Base-by-base conservation (phyloP, 1,140 invertebrate species). In the Vollenhovia emeryi region DNA sequence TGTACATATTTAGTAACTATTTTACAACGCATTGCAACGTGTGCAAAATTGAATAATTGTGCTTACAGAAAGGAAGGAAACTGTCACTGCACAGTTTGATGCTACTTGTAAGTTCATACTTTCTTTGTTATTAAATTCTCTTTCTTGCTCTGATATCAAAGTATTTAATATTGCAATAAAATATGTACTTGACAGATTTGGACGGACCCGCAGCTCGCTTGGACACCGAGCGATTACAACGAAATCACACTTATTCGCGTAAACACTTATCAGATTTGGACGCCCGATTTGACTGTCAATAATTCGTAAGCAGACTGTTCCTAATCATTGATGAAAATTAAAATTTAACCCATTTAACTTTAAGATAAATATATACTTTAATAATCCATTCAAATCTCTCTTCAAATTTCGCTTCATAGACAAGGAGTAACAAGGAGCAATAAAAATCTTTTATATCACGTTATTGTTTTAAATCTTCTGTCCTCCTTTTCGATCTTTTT, bases 241-340 rank as follows among this genome's bases (percentile, higher is more conserved):
- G 89, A 90, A 0, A 91, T 96, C 6, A 88, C 82, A 13, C 78
- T 79, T 55, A 90, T 95, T 64, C 92, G 94, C 75, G 84, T 95
- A 13, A 92, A 92, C 33, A 93, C 90, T 52, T 82, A 86, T 27
- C 92, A 95, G 21, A 92, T 96, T 75, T 96, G 95, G 95, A 78
- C 92, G 9, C 95, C 95, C 5, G 94, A 95, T 90, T 76, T 96
- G 27, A 93, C 94, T 0, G 86, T 95, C 30, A 95, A 94, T 75
- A 95, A 95, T 86, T 93, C 92, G 95, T 95, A 92, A 93, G 91
- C 87, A 55, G 13, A 68, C 1, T 52, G 18, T 62, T n/a, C 40
- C 24, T 33, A 33, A 52, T 8, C 40, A 11, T 7, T 36, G 2
- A 33, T 9, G 0, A 60, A 78, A 84, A 76, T 62, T 18, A 15